Evolutionary conservation across 2,888 invertebrate genomes (phyloP), one percentile per base, ranked within the genome.

Genomic region (Xiphydria camelus): DNA sequence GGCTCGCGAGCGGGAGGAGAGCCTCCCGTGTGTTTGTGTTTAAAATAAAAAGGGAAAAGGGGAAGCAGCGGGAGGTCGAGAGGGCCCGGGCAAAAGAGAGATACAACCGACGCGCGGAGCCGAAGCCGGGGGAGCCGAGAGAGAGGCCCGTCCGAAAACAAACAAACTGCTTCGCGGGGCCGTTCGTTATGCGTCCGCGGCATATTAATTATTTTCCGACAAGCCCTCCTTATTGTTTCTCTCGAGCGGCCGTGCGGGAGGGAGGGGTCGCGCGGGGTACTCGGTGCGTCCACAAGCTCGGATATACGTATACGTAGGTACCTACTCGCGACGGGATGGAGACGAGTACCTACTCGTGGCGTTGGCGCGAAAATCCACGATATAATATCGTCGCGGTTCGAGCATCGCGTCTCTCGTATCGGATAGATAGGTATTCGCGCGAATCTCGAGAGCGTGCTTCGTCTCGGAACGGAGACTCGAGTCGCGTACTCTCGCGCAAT

Each of bases 201-300:
- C 70, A 73, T 73, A 73, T 73, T 73, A 73, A 73, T 73, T 73
- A 73, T 72, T 70, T 67, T 60, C 59, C 61, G 64, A 59, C 60
- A 53, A 62, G 58, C 54, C 51, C 52, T 53, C 54, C 45, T 61
- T 59, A 57, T 57, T 55, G 53, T 37, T 49, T 48, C 45, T 12
- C 10, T 12, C 23, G 6, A n/a, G 6, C n/a, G 6, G 6, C n/a
- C n/a, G n/a, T 6, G 23, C 23, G 7, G 23, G 7, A 6, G n/a
- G 23, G n/a, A 6, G 7, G 23, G 23, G 7, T 23, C 23, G 6
- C 23, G n/a, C n/a, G 23, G n/a, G n/a, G 7, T 23, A 23, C 23
- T 6, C 7, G 23, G 23, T 7, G n/a, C 23, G 23, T 23, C 23
- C n/a, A n/a, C 23, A n/a, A 23, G n/a, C 23, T n/a, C 23, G 23